Base-by-base conservation (phyloP, 1,140 invertebrate species). In the Conus ventricosus region DNA sequence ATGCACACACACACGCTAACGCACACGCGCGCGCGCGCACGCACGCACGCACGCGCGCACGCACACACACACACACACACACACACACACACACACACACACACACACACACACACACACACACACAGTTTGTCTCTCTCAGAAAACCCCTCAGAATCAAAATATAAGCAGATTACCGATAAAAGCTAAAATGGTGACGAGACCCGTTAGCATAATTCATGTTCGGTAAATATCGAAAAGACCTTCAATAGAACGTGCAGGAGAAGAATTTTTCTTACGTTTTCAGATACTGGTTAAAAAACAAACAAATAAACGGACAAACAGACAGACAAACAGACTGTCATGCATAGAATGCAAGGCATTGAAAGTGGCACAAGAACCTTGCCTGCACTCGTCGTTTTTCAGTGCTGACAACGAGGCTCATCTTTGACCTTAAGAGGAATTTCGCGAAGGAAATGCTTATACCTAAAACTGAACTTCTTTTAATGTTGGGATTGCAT, bases 1-100 rank as follows among this genome's bases (percentile, higher is more conserved):
- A 86, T n/a, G 71, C 57, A 63, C 39, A 57, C 63, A 67, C 84
- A 63, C 84, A 67, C 84, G 25, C 51, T 20, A 11, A 85, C 84
- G 51, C 84, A 63, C 51, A 57, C 51, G 51, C 84, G 23, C 51
- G n/a, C 63, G 39, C 84, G 25, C 51, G n/a, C 39, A 85, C 57
- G 27, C 39, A 53, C 51, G 27, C 67, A 53, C 55, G 23, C 63
- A 86, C 67, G 27, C 51, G 25, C 20, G 71, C 60, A 85, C 55
- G n/a, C 63, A 85, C 63, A 63, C 39, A 85, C 84, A 63, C 55
- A 53, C 63, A 55, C 82, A 84, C 67, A 39, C 57, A 71, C 25
- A 39, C 39, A 39, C 15, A 39, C 23, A 78, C n/a, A 25, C 7
- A 71, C n/a, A 23, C 20, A 10, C 7, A 71, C 7, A 71, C 55